Conservation (phyloP, 2,113 vertebrate species). For the Podocnemis expansa region DNA sequence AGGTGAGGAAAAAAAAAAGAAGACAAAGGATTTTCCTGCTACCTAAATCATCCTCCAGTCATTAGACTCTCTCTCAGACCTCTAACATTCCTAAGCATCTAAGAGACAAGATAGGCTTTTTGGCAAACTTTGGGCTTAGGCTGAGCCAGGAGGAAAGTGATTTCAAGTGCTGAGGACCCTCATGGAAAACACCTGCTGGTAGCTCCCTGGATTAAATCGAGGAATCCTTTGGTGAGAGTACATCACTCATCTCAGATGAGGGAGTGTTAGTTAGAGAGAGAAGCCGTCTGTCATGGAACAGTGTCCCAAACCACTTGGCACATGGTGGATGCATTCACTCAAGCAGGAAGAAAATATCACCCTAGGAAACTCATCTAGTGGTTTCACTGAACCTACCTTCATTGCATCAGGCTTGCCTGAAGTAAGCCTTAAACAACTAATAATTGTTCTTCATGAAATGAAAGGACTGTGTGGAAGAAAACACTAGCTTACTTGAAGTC, state of each 20-base stretch:
- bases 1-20: background rate
- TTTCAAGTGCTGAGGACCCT: background rate
- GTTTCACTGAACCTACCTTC: background rate
- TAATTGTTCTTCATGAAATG: background rate
- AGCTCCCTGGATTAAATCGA: background rate
- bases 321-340: background rate
- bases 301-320: background rate
- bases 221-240: background rate
- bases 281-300: rapidly evolving
- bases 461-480: background rate
- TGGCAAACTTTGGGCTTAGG: background rate
- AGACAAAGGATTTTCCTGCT: background rate
- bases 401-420: background rate
- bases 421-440: background rate
- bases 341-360: background rate
- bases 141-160: background rate
- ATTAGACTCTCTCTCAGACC: background rate
- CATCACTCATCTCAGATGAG: background rate
- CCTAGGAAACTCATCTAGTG: background rate
- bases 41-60: background rate
- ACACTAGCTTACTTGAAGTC: background rate
- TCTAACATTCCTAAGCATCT: background rate
- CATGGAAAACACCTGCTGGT: background rate
- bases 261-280: background rate
- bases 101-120: background rate